Conservation (phyloP, 2,113 vertebrate species). For the Grammatotria lemairii region DNA sequence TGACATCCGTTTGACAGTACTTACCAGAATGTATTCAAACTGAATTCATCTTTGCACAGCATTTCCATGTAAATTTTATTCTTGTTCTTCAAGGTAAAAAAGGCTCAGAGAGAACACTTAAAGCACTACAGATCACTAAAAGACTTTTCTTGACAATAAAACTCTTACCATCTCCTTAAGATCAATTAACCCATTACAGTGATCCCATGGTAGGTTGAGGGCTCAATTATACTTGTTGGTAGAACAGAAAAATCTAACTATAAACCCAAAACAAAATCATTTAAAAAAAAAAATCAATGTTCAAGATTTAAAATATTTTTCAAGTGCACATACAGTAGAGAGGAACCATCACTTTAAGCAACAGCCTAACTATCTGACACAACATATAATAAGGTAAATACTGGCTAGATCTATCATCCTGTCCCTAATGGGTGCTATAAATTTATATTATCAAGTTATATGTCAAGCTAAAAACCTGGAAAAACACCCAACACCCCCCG, state of each 20-base stretch:
- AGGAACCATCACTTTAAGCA: neutral
- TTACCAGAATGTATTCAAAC: neutral
- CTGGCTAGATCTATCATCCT: neutral
- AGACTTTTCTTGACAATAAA: conserved; percentile 1
- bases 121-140: neutral
- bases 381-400: neutral
- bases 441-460: conserved; percentile 15
- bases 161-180: neutral
- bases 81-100: neutral
- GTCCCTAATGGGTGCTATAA: conserved; percentile 5
- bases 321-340: neutral
- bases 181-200: conserved; percentile 1
- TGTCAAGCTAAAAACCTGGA: conserved; percentile 10
- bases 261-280: neutral
- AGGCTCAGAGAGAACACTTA: conserved; percentile 8
- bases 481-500: neutral
- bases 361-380: neutral
- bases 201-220: neutral
- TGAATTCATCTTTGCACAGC: neutral
- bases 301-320: neutral
- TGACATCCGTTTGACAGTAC: neutral
- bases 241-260: neutral
- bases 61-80: conserved; percentile 7
- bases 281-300: neutral
- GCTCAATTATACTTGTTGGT: neutral